Conservation (phyloP, 1,140 invertebrate species). For the Ridgeia piscesae region DNA sequence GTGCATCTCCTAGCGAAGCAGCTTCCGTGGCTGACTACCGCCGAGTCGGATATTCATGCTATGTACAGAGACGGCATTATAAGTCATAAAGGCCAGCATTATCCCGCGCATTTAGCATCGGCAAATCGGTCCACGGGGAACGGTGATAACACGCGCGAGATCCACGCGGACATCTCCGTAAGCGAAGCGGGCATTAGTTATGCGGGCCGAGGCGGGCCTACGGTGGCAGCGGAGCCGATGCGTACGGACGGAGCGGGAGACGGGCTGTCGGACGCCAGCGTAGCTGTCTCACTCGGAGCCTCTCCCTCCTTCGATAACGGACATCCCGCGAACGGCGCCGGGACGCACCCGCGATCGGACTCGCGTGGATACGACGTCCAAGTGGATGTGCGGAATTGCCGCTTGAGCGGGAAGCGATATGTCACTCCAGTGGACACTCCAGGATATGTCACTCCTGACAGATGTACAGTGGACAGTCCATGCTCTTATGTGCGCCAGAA, state of each 20-base stretch:
- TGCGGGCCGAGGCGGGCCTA: neutral
- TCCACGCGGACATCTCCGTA: neutral
- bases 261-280: neutral
- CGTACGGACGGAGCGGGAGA: neutral
- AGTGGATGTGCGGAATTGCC: neutral
- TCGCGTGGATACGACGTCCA: neutral
- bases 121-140: neutral
- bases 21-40: neutral
- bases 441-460: too few species aligned
- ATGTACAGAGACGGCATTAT: slow-evolving; percentile 1
- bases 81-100: neutral
- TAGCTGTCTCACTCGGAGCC: neutral
- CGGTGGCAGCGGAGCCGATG: neutral
- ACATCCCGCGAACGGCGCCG: neutral
- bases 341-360: neutral
- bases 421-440: too few species aligned
- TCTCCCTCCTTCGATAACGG: neutral
- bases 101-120: neutral
- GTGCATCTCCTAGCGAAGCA: neutral
- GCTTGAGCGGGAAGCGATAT: neutral
- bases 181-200: neutral
- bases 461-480: neutral
- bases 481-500: neutral
- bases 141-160: neutral
- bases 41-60: neutral